Base-by-base conservation (phyloP, 2,888 invertebrate genomes). In the Yponomeuta sedellus region DNA sequence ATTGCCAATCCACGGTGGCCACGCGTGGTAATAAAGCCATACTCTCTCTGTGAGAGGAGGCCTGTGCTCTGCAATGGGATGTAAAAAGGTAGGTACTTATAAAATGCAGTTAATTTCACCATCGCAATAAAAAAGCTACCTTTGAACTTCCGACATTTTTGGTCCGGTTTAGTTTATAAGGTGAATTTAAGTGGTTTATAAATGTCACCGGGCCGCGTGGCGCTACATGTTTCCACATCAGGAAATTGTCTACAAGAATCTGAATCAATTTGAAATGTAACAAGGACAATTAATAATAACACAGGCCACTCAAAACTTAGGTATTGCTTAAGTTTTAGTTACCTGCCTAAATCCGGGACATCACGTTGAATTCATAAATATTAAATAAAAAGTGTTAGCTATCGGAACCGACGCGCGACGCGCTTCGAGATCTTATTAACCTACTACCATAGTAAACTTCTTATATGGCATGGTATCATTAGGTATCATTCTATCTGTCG, bases 221-320 rank as follows among this genome's bases (percentile, higher is more conserved):
- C 44, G 12, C 44, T 52, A 52, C 16, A 52, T 52, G 44, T 52
- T 52, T 52, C 16, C 44, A 52, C 10, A 52, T 52, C 44, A 52
- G 44, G 44, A 52, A 52, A 52, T 52, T 52, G 44, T 52, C 12
- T 52, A 52, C 34, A 52, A 16, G 44, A 52, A 16, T 52, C 16
- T 1, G 16, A 52, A 12, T 52, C 44, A 52, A 52, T 52, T 52
- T 52, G 16, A 44, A 52, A 52, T 52, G 44, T 52, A 52, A 52
- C 44, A 52, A 52, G 44, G 44, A 52, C 44, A 52, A 52, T 16
- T 52, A 52, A 52, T 52, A 52, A 52, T 52, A 52, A 34, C 44
- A 3, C 5, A 52, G 44, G 44, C 12, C 3, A 52, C 44, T 52
- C 12, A 52, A 52, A 34, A 34, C 34, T 34, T 52, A 52, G 44